A percentile compares a stretch with the other conserved stretches of the same genome.
Evolutionary conservation across 2,888 invertebrate genomes (phyloP).

Genomic region (Ophion ellenae): DNA sequence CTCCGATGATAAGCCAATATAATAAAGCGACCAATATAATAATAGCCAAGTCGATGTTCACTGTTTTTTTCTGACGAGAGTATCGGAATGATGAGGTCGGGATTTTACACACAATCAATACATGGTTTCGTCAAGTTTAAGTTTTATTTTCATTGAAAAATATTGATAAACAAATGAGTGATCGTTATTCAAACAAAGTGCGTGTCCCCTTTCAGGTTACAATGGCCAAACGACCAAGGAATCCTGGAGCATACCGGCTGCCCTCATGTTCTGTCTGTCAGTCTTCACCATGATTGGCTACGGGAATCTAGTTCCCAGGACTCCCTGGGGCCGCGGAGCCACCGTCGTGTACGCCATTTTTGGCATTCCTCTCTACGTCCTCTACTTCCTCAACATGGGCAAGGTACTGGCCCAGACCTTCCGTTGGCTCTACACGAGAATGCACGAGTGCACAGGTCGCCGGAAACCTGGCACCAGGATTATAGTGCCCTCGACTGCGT

Average conservation of each 20-base stretch:
- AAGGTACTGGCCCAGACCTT: slow-evolving; percentile 93
- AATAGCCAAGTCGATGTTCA: too few relatives aligned
- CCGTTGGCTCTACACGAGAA: slow-evolving; percentile 78
- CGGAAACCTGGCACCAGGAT: slow-evolving; percentile 87
- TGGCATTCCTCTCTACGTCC: slow-evolving; percentile 93
- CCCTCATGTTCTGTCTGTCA: slow-evolving; percentile 94
- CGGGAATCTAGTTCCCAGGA: slow-evolving; percentile 93
- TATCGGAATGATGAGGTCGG: too few relatives aligned
- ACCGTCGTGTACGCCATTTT: slow-evolving; percentile 94
- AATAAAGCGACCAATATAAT: too few relatives aligned
- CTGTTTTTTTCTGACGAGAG: too few relatives aligned
- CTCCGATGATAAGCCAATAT: too few relatives aligned
- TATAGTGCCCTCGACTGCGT: slow-evolving; percentile 95
- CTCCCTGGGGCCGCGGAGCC: slow-evolving; percentile 92
- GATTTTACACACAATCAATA: too few relatives aligned
- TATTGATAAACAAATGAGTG: too few relatives aligned
- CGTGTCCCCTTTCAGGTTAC: slow-evolving; percentile 82
- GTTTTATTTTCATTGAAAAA: too few relatives aligned
- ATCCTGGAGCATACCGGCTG: slow-evolving; percentile 94
- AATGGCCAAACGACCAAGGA: slow-evolving; percentile 88
- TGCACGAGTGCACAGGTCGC: slow-evolving; percentile 83
- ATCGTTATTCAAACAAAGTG: background rate
- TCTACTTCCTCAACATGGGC: slow-evolving; percentile 96
- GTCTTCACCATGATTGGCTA: slow-evolving; percentile 97
- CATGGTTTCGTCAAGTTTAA: too few relatives aligned